phyloP scores from a whole-genome alignment of 2,888 invertebrate species.

The Amphipoea oculea region DNA sequence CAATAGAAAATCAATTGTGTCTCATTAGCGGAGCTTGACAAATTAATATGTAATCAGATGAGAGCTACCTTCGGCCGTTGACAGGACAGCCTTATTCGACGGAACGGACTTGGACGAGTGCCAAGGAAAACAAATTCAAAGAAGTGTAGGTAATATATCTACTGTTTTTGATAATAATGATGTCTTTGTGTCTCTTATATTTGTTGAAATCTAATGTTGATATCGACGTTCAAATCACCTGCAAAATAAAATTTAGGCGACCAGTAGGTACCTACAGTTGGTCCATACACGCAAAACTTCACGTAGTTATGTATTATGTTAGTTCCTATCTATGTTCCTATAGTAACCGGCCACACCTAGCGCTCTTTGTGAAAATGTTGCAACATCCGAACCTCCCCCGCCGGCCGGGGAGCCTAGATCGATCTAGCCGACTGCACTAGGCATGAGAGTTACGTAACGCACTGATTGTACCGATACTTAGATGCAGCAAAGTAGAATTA shows the following conservation, averaged over 20 bases:
- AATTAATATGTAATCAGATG: neutral
- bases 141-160: neutral
- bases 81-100: neutral
- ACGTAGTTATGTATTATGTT: neutral
- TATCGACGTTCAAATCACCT: neutral
- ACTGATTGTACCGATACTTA: slow-evolving; percentile 10
- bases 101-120: neutral
- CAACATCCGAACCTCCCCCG: slow-evolving; percentile 18
- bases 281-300: neutral
- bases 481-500: neutral
- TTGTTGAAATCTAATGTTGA: neutral
- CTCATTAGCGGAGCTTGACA: too few relatives aligned
- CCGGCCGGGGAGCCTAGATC: slow-evolving; percentile 43
- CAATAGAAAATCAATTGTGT: too few relatives aligned
- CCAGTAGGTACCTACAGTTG: neutral
- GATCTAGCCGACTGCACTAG: slow-evolving; percentile 51
- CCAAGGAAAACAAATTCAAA: slow-evolving; percentile 4
- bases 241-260: neutral
- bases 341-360: slow-evolving; percentile 20
- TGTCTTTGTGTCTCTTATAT: neutral
- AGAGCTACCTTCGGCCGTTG: neutral
- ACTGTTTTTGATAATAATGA: neutral
- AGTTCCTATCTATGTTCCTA: neutral
- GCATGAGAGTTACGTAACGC: slow-evolving; percentile 37
- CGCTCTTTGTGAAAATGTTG: slow-evolving; percentile 30